Conservation (phyloP, 2,888 invertebrate genomes). For the Dioctria linearis region DNA sequence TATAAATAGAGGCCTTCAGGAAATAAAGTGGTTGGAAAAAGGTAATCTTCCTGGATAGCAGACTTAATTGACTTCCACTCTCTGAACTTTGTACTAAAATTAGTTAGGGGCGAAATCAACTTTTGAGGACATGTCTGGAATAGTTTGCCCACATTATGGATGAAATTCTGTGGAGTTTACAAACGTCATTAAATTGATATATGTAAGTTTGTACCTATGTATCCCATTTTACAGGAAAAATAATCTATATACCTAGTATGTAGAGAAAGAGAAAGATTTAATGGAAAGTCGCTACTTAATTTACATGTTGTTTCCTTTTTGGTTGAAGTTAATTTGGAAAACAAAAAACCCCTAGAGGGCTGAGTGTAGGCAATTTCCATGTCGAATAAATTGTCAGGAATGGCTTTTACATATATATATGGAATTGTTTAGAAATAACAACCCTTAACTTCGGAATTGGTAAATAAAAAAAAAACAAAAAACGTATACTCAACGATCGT, state of each 20-base stretch:
- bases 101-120: slow-evolving; percentile 23
- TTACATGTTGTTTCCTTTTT: slow-evolving; percentile 16
- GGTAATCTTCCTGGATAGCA: not conserved
- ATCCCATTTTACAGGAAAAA: no score
- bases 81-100: slow-evolving; percentile 19
- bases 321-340: not conserved
- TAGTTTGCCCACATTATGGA: slow-evolving; percentile 26
- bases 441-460: not conserved
- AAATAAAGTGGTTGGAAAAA: slow-evolving; percentile 40
- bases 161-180: not conserved
- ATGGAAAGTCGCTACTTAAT: slow-evolving; percentile 25
- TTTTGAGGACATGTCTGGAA: not conserved
- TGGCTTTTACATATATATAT: not conserved
- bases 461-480: not conserved
- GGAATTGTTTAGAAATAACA: not conserved
- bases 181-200: slow-evolving; percentile 9
- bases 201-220: not conserved
- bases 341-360: not conserved
- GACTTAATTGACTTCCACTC: slow-evolving; percentile 25
- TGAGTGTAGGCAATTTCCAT: slow-evolving; percentile 18
- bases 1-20: slow-evolving; percentile 7
- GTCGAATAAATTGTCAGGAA: slow-evolving; percentile 15
- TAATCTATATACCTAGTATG: no score
- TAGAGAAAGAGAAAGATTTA: slow-evolving; percentile 24
- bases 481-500: slow-evolving; percentile 19